Base-by-base conservation (phyloP, 1,140 invertebrate genomes). In the Portunus trituberculatus region DNA sequence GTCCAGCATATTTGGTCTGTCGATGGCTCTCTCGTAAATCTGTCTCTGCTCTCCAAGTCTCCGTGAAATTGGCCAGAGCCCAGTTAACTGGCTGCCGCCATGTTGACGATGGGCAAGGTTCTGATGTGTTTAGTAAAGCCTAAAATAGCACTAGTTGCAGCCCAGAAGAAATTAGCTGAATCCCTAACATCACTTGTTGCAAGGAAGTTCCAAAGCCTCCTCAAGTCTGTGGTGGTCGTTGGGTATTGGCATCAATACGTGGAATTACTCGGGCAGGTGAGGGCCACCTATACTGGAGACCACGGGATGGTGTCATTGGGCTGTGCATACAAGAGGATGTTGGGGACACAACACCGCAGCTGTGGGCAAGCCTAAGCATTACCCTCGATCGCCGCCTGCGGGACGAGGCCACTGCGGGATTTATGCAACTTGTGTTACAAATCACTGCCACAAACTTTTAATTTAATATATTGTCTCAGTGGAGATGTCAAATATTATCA, bases 391-490 rank as follows among this genome's bases (percentile, higher is more conserved):
- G 28, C 86, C 29, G 95, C 82, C 91, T 92, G 29, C 32, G 92
- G 95, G 88, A 32, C 86, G 92, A 93, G 95, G 67, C 92, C 59
- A 84, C 52, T 83, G 92, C 95, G 95, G 95, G 95, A 93, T 46
- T 93, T 95, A 95, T 95, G 95, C 95, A 95, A 95, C 95, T 93
- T 48, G 82, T 93, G 95, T 95, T 95, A 95, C 95, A 93, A 95
- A 95, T 95, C 95, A 95, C 95, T 95, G 95, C 95, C 95, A 95
- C 92, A 48, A 95, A 95, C 91, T 88, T 95, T 93, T 93, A 88
- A 88, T 59, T 92, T 95, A 95, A 92, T 95, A 89, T 67, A 91
- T 92, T 95, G 20, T 95, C 91, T 93, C 83, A 67, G 91, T 91
- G 86, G 91, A 93, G 91, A 95, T 95, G 91, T 93, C 83, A 86